Percentiles rank a stretch among this genome's conserved stretches.
phyloP scores from a whole-genome alignment of 2,797 vertebrate species.

The Manis crassicaudata region DNA sequence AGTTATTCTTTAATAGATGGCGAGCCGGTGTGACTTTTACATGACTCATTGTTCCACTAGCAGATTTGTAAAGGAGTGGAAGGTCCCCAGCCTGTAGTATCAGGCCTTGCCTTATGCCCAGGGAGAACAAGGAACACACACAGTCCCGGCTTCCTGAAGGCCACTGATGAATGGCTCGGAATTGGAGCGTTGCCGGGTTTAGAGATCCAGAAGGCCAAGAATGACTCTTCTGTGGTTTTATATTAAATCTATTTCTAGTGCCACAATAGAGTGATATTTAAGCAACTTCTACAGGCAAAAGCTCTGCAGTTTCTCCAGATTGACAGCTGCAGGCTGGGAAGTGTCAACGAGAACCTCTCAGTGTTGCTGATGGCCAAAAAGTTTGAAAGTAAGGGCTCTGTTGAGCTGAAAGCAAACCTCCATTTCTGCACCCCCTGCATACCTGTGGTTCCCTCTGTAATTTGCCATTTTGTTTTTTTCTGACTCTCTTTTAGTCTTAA shows the following conservation, averaged over 20 bases:
- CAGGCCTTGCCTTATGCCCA: background rate
- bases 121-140: background rate
- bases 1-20: background rate
- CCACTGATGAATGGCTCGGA: background rate
- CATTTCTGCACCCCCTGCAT: background rate
- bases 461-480: background rate
- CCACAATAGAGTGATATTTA: slow-evolving; percentile 92
- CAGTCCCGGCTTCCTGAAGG: background rate
- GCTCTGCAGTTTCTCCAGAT: slow-evolving; percentile 93
- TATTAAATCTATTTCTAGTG: slow-evolving; percentile 79
- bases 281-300: slow-evolving; percentile 91
- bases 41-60: background rate
- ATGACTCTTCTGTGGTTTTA: slow-evolving; percentile 28
- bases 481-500: background rate
- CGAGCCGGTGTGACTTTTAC: background rate
- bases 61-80: background rate
- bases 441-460: background rate
- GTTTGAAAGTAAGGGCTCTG: slow-evolving; percentile 86
- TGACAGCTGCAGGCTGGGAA: slow-evolving; percentile 93
- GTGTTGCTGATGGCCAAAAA: slow-evolving; percentile 92
- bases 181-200: accelerated
- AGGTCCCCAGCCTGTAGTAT: accelerated
- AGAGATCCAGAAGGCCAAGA: background rate
- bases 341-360: slow-evolving; percentile 92
- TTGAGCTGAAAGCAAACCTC: background rate